Base-by-base conservation (phyloP, 2,113 vertebrate species). In the Pogonocichla stellata region DNA sequence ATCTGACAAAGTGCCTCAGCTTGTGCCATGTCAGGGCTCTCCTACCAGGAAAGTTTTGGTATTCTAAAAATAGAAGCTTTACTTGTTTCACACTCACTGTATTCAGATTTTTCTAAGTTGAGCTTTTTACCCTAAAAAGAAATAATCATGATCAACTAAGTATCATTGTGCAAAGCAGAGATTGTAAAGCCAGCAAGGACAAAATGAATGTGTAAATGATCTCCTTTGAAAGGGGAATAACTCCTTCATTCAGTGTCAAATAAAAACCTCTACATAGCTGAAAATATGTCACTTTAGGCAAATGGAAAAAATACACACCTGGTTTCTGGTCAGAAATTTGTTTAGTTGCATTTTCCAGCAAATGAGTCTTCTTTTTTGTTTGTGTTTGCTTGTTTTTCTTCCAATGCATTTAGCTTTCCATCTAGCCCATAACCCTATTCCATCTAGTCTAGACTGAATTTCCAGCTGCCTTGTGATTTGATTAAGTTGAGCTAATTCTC, bases 401-500 rank as follows among this genome's bases (percentile, higher is more conserved):
- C 34, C 51, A 31, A 17, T 18, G 28, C n/a, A 62, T 88, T 93
- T 54, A 66, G 8, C 29, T 93, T 88, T 56, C 34, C 28, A 9
- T 72, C 43, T 34, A 87, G 69, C 10, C 47, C 29, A 26, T 51
- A 83, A 90, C 66, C 19, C 38, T 83, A 29, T 77, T 83, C 71
- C 13, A 1, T 34, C 64, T 23, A 71, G 48, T 45, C 56, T 84
- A 93, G 77, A 92, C 53, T 79, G 56, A 79, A 60, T 91, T 95
- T 92, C 91, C 83, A 88, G 9, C 82, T 92, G 86, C 80, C 54
- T 64, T 53, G 28, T 93, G 86, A 89, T 93, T 92, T 83, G 86
- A 94, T 91, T 87, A 90, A 81, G 45, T 72, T 77, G 80, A 86
- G 72, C 81, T 95, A 96, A 95, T 93, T 92, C 38, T 71, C 86